phyloP scores from a whole-genome alignment of 1,140 invertebrate genomes.

The Colletes latitarsis region DNA sequence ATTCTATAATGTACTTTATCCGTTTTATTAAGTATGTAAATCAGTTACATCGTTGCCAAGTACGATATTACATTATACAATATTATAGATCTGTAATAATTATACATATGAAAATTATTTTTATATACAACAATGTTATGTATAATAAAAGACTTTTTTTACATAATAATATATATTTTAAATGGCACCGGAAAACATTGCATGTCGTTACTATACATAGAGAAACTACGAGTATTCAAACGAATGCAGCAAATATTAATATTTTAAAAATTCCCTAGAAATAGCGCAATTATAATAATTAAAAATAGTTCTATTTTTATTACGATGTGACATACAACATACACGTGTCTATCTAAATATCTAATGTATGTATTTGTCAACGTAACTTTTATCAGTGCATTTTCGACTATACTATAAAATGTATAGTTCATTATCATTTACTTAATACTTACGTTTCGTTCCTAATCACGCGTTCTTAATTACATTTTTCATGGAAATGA shows the following conservation, averaged over 20 bases:
- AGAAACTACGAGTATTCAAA: conserved; percentile 3
- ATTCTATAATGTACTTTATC: conserved; percentile 21
- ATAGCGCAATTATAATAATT: neutral
- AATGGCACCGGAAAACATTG: conserved; percentile 36
- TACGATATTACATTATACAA: conserved; percentile 44
- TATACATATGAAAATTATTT: conserved; percentile 52
- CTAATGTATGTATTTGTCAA: conserved; percentile 12
- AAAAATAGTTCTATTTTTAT: conserved; percentile 12
- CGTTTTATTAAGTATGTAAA: conserved; percentile 50
- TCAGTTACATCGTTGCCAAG: conserved; percentile 35
- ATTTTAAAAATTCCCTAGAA: neutral
- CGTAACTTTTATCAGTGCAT: conserved; percentile 15
- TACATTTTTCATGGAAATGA: conserved; percentile 5
- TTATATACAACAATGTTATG: conserved; percentile 51
- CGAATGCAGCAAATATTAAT: neutral
- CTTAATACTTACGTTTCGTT: conserved; percentile 1
- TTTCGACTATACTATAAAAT: conserved; percentile 22
- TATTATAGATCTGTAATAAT: conserved; percentile 47
- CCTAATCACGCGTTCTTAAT: neutral
- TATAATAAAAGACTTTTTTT: conserved; percentile 57
- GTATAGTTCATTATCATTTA: conserved; percentile 1
- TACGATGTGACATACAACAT: neutral
- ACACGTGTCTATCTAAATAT: neutral
- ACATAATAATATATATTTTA: conserved; percentile 36
- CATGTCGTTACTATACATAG: conserved; percentile 3